Percentiles rank a stretch among this genome's conserved stretches.
phyloP scores from a whole-genome alignment of 2,113 vertebrate species.

The Cyprinodon tularosa region DNA sequence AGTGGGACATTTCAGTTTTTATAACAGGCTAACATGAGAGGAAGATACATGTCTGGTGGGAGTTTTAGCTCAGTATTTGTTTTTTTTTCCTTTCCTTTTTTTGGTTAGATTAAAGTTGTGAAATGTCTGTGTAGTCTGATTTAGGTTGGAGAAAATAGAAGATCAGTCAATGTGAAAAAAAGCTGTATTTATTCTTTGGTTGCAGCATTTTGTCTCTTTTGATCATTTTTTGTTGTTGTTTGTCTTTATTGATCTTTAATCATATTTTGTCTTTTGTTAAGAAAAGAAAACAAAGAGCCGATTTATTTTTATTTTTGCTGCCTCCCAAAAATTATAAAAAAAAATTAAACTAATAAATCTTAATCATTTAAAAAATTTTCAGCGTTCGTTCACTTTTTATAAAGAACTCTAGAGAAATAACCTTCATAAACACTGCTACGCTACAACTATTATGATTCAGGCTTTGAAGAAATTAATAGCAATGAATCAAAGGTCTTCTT shows the following conservation, averaged over 20 bases:
- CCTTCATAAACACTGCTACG: neutral
- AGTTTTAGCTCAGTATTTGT: conserved; percentile 24
- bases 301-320: neutral
- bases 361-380: neutral
- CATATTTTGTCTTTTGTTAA: neutral
- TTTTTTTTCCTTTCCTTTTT: conserved; percentile 20
- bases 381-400: neutral
- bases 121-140: neutral
- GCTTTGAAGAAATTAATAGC: neutral
- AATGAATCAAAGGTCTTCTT: neutral
- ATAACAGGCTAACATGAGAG: conserved; percentile 37
- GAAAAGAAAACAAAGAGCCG: neutral
- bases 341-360: neutral
- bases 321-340: neutral
- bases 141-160: conserved; percentile 2
- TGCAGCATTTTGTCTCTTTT: neutral
- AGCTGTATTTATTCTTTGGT: conserved; percentile 1
- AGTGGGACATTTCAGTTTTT: conserved; percentile 52
- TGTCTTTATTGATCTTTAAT: neutral
- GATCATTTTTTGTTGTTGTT: neutral
- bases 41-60: conserved; percentile 27
- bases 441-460: neutral
- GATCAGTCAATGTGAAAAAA: neutral
- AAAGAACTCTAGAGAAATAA: neutral
- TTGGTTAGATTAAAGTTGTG: conserved; percentile 14